Evolutionary conservation across 2,113 vertebrate genomes (phyloP), one percentile per base, ranked within the genome.

Genomic region (Puntigrus tetrazona): DNA sequence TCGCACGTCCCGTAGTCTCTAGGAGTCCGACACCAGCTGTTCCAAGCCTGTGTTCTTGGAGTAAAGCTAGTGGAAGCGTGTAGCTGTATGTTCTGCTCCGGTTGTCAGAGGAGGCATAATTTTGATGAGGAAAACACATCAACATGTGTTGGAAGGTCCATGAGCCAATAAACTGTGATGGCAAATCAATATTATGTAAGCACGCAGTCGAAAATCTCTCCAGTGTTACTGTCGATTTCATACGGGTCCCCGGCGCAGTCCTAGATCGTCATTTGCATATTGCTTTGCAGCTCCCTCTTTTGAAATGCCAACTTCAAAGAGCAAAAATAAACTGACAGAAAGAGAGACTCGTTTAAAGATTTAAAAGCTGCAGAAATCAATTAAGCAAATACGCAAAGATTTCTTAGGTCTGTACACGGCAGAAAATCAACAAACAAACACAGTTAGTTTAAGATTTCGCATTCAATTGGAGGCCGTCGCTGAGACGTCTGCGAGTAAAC

Each of bases 321-420:
- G 50, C 72, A 6, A 34, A 83, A 88, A 86, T 87, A 87, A 85
- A 87, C 86, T 84, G 84, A 81, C 85, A 87, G 87, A 88, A 89
- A 89, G 86, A 82, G 76, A 57, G 57, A 78, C 82, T 84, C 83
- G 69, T 88, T 91, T 89, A 88, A 90, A 91, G 85, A 88, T 88
- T 91, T 89, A 88, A 88, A 89, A 88, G 86, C 84, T 88, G 84
- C 83, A 85, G 82, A 89, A 91, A 90, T 91, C 88, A 90, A 87
- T 91, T 90, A 88, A 87, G 85, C 83, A 89, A 90, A 91, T 85
- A 89, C 79, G 84, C 86, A 83, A 85, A 86, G 84, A 88, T 78
- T 75, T 83, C 70, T 88, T 83, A 83, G 81, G 86, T 86, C 73
- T 84, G 84, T 78, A 80, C 79, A 70, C 36, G 10, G 78, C 84